Percentiles rank a stretch among this genome's conserved stretches.
These are phyloP conservation scores for Henricia sp. DNA, from an alignment of 53 echinoderm and acorn worm species.

Conservation along the genomic window DNA sequence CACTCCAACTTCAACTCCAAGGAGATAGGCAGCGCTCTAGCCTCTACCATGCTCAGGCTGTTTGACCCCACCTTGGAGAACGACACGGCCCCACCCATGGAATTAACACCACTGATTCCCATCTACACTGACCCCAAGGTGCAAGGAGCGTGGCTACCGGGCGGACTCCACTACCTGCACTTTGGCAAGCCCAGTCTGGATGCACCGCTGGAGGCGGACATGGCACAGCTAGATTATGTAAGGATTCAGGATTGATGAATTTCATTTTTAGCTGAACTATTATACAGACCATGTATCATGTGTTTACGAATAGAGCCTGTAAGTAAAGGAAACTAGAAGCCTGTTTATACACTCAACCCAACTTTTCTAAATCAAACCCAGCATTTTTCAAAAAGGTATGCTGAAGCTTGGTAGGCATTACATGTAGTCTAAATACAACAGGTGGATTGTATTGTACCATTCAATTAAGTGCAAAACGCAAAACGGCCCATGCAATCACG, in stretches of 20 bases:
- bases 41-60: slow-evolving; percentile 90
- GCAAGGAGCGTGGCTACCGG: slow-evolving; percentile 82
- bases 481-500: too few relatives aligned
- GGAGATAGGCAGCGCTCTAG: slow-evolving; percentile 87
- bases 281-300: too few relatives aligned
- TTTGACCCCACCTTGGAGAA: slow-evolving; percentile 98
- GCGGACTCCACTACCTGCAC: slow-evolving; percentile 87
- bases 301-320: too few relatives aligned
- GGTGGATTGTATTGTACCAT: too few relatives aligned
- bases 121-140: slow-evolving; percentile 84
- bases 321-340: too few relatives aligned
- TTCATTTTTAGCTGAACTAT: too few relatives aligned
- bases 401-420: too few relatives aligned
- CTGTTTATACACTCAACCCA: too few relatives aligned
- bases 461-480: too few relatives aligned
- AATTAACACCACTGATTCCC: slow-evolving; percentile 83
- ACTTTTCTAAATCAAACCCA: too few relatives aligned
- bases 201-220: slow-evolving; percentile 80
- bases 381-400: too few relatives aligned
- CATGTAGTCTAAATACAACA: too few relatives aligned
- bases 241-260: slow-evolving; percentile 56
- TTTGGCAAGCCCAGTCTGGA: slow-evolving; percentile 86
- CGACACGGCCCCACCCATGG: slow-evolving; percentile 78
- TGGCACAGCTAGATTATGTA: slow-evolving; percentile 93
- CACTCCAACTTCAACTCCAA: slow-evolving; percentile 96